Conservation (phyloP, 2,888 invertebrate genomes). For the Suillia variegata region DNA sequence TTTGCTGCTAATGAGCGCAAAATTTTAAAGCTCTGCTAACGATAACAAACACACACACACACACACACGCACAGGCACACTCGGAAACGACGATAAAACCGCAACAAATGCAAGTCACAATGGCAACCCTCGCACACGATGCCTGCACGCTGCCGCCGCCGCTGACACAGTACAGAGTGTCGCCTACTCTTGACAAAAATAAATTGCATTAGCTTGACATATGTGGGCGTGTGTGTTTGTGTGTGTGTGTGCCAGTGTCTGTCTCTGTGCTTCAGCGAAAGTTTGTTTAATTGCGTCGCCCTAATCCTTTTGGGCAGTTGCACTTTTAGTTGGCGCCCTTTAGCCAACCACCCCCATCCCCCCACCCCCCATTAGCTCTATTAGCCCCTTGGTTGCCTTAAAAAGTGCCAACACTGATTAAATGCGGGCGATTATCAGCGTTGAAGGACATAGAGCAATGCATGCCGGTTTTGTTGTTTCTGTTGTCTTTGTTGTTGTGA, state of each 20-base stretch:
- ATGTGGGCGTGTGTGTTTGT: conserved; percentile 2
- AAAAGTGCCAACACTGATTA: conserved; percentile 33
- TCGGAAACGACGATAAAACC: conserved; percentile 12
- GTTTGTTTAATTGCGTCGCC: conserved; percentile 9
- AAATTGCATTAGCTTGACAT: conserved; percentile 21
- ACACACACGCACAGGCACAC: too few species aligned
- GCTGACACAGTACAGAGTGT: background rate
- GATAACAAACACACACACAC: background rate
- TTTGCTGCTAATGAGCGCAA: conserved; percentile 24
- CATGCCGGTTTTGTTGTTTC: background rate
- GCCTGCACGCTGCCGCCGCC: background rate
- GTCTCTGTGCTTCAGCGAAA: too few species aligned
- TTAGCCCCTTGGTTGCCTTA: background rate
- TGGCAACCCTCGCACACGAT: background rate
- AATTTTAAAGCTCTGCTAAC: conserved; percentile 31
- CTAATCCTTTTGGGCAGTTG: conserved; percentile 41
- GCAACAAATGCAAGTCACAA: conserved; percentile 36
- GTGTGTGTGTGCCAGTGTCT: too few species aligned
- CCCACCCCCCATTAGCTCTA: background rate
- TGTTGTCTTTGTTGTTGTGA: background rate
- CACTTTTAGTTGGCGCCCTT: conserved; percentile 28
- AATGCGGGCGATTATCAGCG: conserved; percentile 24
- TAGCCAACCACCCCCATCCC: background rate
- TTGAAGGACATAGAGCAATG: background rate
- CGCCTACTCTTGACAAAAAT: conserved; percentile 30